These are phyloP conservation scores for Stichopus chloronotus DNA, from an alignment of 35 echinoderm and acorn worm species.

Conservation along the genomic window DNA sequence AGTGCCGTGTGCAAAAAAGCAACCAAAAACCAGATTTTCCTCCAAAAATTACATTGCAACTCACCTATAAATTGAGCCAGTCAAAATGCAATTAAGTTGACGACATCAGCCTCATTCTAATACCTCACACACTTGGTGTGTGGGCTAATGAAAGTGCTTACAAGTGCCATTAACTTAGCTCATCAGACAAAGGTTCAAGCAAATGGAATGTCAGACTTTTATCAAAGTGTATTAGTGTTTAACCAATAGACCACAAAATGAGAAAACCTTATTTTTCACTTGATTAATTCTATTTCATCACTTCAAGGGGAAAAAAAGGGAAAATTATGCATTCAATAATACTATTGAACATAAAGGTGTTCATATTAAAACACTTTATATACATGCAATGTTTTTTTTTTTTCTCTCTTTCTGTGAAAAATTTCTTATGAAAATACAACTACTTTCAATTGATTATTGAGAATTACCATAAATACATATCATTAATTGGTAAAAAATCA, in stretches of 20 bases:
- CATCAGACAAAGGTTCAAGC: too few species aligned
- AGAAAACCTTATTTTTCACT: not conserved
- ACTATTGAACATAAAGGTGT: not conserved
- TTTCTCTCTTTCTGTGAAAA: not conserved
- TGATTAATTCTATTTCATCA: not conserved
- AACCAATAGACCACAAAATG: not conserved
- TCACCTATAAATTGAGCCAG: too few species aligned
- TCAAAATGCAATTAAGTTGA: too few species aligned
- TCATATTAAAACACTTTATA: not conserved
- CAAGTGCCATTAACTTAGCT: too few species aligned
- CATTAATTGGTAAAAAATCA: not conserved
- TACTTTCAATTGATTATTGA: not conserved
- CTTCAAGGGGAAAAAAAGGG: not conserved
- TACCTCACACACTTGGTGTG: too few species aligned
- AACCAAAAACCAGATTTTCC: too few species aligned
- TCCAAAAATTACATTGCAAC: too few species aligned
- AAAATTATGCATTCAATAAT: not conserved
- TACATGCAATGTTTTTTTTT: not conserved
- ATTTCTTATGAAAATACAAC: constrained; percentile 15
- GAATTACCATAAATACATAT: not conserved
- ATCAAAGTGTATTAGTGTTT: not conserved
- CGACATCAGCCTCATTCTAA: too few species aligned
- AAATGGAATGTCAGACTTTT: too few species aligned
- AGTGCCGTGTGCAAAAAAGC: too few species aligned
- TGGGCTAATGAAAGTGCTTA: too few species aligned